Percentiles rank a stretch among this genome's conserved stretches.
These are phyloP conservation scores for Lophotriccus pileatus DNA, from an alignment of 2,797 vertebrate species.

Conservation along the genomic window DNA sequence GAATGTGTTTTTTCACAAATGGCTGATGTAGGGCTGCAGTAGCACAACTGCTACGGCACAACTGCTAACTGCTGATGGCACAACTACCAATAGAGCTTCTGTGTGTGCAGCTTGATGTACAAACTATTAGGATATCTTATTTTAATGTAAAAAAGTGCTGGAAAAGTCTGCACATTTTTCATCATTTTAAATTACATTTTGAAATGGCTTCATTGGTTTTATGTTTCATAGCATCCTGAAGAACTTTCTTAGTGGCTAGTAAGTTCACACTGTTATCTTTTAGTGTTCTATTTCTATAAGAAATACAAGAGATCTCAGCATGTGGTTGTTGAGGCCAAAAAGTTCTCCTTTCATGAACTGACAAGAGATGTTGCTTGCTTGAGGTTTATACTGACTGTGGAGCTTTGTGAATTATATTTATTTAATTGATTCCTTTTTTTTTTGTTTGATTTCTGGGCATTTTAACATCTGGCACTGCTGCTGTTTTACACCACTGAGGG, in stretches of 20 bases:
- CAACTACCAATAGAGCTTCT: background rate
- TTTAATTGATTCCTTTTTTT: conserved; percentile 13
- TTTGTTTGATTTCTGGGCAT: background rate
- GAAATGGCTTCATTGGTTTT: background rate
- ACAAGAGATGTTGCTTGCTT: background rate
- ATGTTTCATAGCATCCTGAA: background rate
- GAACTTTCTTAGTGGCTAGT: conserved; percentile 1
- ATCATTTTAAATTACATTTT: background rate
- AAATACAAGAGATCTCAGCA: conserved; percentile 29
- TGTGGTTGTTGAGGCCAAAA: conserved; percentile 8
- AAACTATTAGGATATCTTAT: background rate
- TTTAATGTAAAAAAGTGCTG: background rate
- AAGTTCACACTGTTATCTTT: conserved; percentile 23
- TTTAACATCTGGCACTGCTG: background rate
- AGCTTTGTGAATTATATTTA: conserved; percentile 1
- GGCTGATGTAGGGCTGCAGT: background rate
- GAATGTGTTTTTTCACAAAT: background rate
- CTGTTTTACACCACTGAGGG: background rate
- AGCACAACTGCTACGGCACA: no score
- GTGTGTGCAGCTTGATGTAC: background rate
- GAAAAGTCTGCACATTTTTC: background rate
- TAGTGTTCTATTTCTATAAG: conserved; percentile 18
- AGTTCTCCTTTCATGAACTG: conserved; percentile 42
- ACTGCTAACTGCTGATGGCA: background rate
- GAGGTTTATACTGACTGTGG: conserved; percentile 18